Conservation (phyloP, 1,140 invertebrate genomes). For the Drosophila subobscura region DNA sequence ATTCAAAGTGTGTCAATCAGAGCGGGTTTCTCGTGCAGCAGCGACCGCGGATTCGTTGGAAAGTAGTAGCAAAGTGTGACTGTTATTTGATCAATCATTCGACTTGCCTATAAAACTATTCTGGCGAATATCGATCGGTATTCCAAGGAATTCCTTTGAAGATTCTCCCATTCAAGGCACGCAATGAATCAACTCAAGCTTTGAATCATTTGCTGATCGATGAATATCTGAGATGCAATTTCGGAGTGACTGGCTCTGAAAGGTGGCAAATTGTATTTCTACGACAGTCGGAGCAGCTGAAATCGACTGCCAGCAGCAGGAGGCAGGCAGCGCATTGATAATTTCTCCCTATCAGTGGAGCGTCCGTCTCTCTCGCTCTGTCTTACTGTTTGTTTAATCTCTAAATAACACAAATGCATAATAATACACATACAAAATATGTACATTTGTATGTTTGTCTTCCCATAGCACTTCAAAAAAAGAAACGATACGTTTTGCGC, state of each 20-base stretch:
- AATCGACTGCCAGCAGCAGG: no score
- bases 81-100: constrained; percentile 42
- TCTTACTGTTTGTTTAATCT: no score
- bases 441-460: constrained; percentile 8
- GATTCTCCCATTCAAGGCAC: constrained; percentile 35
- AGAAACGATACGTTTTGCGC: constrained; percentile 16
- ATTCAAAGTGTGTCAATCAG: no score
- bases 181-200: constrained; percentile 35
- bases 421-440: not conserved
- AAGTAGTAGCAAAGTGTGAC: constrained; percentile 14
- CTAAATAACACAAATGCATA: no score
- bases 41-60: constrained; percentile 17
- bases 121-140: constrained; percentile 30
- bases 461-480: constrained; percentile 10
- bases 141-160: constrained; percentile 48
- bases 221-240: constrained; percentile 23
- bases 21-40: no score
- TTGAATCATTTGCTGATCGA: constrained; percentile 14
- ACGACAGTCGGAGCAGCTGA: no score
- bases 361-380: no score
- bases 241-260: not conserved
- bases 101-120: constrained; percentile 39
- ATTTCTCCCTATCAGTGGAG: no score
- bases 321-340: no score
- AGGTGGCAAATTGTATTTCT: no score